Evolutionary conservation across 2,797 vertebrate genomes (phyloP), one percentile per base, ranked within the genome.

Genomic region (Neosalanx taihuensis): DNA sequence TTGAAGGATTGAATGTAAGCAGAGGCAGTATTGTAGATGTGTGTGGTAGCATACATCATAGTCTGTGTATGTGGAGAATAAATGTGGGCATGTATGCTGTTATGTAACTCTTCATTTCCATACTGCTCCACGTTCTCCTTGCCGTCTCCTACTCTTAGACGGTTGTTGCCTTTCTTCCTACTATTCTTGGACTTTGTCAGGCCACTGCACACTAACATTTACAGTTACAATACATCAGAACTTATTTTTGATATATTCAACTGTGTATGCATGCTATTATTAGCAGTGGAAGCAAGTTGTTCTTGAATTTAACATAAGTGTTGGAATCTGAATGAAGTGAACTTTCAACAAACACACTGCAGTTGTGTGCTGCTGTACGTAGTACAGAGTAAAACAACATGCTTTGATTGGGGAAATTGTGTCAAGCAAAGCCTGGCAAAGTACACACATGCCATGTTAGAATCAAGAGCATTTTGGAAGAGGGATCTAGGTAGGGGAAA

Each of bases 391-490:
- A 17, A 6, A 35, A 30, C 61, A 10, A 1, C 26, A 46, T 2
- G 57, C 81, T 83, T 71, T 73, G 77, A 81, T 78, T 62, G 77
- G 69, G 0, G 15, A 49, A 35, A 76, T 46, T 64, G 58, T 77
- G 69, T 66, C n/a, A 62, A 23, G 29, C 60, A 51, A 6, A 6
- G 30, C 59, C 56, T 79, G 86, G 79, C 74, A 72, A 15, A 17
- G 33, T 62, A 41, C 3, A 31, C n/a, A 73, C 78, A 79, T 80
- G 83, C 79, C 81, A 68, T 86, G 75, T 81, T 72, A 79, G 81
- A 72, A 81, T 84, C 74, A 78, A 83, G 76, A 76, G 81, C 78
- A 4, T 46, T 79, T 83, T 75, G 74, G 77, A 84, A 79, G 79
- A n/a, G 0, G 72, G 80, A 72, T 72, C 72, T 79, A 64, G 84